Evolutionary conservation across 2,113 vertebrate species (phyloP), one percentile per base, ranked within the genome.

Genomic region (Turnix velox): DNA sequence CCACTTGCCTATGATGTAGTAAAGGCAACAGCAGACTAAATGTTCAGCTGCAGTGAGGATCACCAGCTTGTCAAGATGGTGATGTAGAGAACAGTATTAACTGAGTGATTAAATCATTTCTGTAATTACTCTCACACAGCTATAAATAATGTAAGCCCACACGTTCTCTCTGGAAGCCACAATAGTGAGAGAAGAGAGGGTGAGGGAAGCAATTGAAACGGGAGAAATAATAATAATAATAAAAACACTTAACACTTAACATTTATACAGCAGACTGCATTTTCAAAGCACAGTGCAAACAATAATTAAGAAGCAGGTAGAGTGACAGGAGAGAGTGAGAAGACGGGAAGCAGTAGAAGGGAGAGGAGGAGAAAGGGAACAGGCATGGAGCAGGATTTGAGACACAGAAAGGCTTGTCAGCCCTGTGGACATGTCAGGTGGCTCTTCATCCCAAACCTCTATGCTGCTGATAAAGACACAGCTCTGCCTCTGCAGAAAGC

Each of bases 111-210:
- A 97, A 97, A 96, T 95, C 49, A 96, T 87, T 93, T 97, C 94
- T 96, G 94, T 96, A 97, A 97, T 97, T 97, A 97, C 95, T 97
- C 58, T 97, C 76, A 90, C 84, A 92, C 77, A 94, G 91, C 92
- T 96, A 90, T 95, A 96, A 97, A 97, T 97, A 97, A 97, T 96
- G 92, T 97, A 97, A 92, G 92, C 76, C 84, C 90, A 87, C 84
- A 94, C 57, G 0, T 94, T 96, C 88, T 96, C 79, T 90, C 46
- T 89, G 57, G 83, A 96, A 97, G 83, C 75, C 93, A 96, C 48
- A 48, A 94, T 31, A 75, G 84, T 4, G 14, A 94, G 46, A 86
- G 87, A 95, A 84, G 18, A 85, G 65, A 94, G 58, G 54, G 28
- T 51, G 55, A 96, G 42, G 48, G 42, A 92, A 88, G 81, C 46